These are phyloP conservation scores for Brachionichthys hirsutus DNA, from an alignment of 2,113 vertebrate species.

Conservation along the genomic window DNA sequence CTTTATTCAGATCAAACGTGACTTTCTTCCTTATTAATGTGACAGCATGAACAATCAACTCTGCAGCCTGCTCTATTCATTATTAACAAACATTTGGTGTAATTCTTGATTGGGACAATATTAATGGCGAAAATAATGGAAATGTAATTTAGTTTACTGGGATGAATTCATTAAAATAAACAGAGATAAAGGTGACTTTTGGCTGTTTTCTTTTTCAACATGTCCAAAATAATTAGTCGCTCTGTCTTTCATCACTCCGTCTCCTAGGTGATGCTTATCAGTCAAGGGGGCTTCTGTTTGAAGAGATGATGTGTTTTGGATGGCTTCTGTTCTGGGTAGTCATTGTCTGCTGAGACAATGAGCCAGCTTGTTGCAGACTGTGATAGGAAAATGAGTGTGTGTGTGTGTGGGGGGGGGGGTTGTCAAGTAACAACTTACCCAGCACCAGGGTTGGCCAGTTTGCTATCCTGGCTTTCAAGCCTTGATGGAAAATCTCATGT, in stretches of 20 bases:
- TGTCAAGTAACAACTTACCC: slow-evolving; percentile 80
- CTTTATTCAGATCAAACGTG: too few relatives aligned
- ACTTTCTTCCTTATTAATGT: too few relatives aligned
- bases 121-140: too few relatives aligned
- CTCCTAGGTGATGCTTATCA: slow-evolving; percentile 67
- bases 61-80: too few relatives aligned
- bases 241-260: slow-evolving; percentile 41
- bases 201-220: slow-evolving; percentile 19
- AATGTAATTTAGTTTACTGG: too few relatives aligned
- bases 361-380: slow-evolving; percentile 32
- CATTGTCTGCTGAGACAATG: slow-evolving; percentile 68
- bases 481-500: slow-evolving; percentile 99
- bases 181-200: slow-evolving; percentile 21
- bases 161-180: too few relatives aligned
- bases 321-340: slow-evolving; percentile 42
- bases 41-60: too few relatives aligned
- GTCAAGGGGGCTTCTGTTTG: slow-evolving; percentile 35
- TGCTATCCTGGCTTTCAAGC: slow-evolving; percentile 94
- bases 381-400: slow-evolving; percentile 42
- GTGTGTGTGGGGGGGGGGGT: slow-evolving; percentile 18
- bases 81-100: too few relatives aligned
- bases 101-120: too few relatives aligned
- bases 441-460: slow-evolving; percentile 98
- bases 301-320: slow-evolving; percentile 45
- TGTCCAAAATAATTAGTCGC: slow-evolving; percentile 49